Base-by-base conservation (phyloP, 2,888 invertebrate species). In the Amphipoea lucens region DNA sequence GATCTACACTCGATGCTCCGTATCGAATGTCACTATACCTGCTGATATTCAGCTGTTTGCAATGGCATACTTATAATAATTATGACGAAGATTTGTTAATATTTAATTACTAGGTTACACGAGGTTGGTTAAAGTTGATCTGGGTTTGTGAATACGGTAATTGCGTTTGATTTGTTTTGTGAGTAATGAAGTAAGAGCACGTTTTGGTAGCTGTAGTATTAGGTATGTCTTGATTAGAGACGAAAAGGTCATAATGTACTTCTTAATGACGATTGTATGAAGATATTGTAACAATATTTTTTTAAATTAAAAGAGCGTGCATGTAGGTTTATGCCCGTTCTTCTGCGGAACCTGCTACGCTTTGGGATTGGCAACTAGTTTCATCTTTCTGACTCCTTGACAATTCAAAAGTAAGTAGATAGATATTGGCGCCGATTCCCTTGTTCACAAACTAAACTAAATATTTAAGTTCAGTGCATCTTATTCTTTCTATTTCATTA, bases 11-110 rank as follows among this genome's bases (percentile, higher is more conserved):
- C 76, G 60, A 75, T 75, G 51, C 76, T 45, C 9, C 9, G 62
- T 68, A 85, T 88, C 85, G 78, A 82, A 88, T 88, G 48, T 79
- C 83, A 14, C 77, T 3, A 23, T 63, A 87, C 74, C 74, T 78
- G 76, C 42, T 17, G n/a, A 57, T 17, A 74, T 80, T 78, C 51
- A 74, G 40, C 23, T 54, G 48, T 78, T 74, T 67, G 66, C 40
- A 73, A 48, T 76, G 20, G 48, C 48, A 69, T 70, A 66, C 62
- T n/a, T 11, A 23, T 20, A 76, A 14, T 23, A 20, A 65, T 42
- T 62, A 54, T 48, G 14, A 73, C 5, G 9, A 68, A 73, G 23
- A 65, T 72, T 73, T 54, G 36, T 76, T 68, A 75, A 74, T 67
- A 40, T 71, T n/a, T 14, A 9, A 48, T 54, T 73, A 76, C 73